Base-by-base conservation (phyloP, 2,113 vertebrate genomes). In the Myiagra hebetior region DNA sequence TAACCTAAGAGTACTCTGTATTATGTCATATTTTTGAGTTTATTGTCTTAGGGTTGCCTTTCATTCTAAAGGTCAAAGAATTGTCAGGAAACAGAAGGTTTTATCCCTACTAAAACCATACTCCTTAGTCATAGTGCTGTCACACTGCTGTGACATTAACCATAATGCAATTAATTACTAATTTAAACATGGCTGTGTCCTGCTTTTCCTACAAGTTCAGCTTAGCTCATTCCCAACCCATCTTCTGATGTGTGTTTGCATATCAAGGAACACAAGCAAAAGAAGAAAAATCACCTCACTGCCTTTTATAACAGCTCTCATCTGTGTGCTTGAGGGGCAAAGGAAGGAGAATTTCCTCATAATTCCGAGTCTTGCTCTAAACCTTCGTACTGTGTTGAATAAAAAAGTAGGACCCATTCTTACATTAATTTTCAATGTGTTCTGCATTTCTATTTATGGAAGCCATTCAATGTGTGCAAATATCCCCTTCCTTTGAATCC, bases 391-490 rank as follows among this genome's bases (percentile, higher is more conserved):
- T 56, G 33, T 44, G 27, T 44, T 84, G 76, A 84, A 92, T 89
- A 86, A 91, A 88, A 80, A 86, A 81, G 31, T 16, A 93, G 76
- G 41, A 91, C 50, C 52, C 64, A 47, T 70, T 96, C 88, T 88
- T 63, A 60, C 24, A 68, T 42, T 87, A 14, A 41, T 89, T 95
- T 95, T 55, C 78, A 70, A 15, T 73, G 68, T 84, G 67, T 77
- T 73, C 65, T 85, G 31, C 59, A 7, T 91, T 93, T 91, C 94
- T 93, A 88, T 94, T 95, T 92, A 93, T 83, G 75, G 94, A 94
- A 94, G 33, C 21, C 21, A 83, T 94, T 93, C 76, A 70, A 3
- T 53, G 35, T 76, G 75, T 86, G 88, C 88, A 92, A 94, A 95
- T 74, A 74, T 23, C 75, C 77, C 23, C 30, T 55, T 84, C 67